Base-by-base conservation (phyloP, 1,140 invertebrate genomes). In the Hesperophylax magnus region DNA sequence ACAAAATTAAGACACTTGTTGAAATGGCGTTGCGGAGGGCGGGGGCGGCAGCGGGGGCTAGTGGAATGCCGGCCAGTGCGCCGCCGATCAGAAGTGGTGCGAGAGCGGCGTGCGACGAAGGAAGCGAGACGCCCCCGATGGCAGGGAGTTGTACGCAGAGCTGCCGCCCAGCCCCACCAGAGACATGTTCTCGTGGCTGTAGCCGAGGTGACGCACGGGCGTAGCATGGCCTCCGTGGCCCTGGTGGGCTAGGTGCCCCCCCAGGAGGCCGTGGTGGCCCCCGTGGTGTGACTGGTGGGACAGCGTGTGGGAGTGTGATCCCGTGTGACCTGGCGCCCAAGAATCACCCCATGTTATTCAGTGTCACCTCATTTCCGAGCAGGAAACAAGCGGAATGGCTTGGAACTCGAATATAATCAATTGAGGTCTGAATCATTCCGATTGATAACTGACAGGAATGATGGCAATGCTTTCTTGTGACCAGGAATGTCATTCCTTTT, bases 131-230 rank as follows among this genome's bases (percentile, higher is more conserved):
- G 22, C 63, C 52, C 56, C 20, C 9, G 65, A 63, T 3, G 82
- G 82, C 53, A 83, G 71, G 20, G 82, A 79, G 76, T 76, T 72
- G 61, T 83, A 81, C 34, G 76, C 79, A 53, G 53, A 39, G 34
- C 34, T 39, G 8, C 34, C 53, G 67, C 63, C 65, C 63, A 81
- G 69, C 15, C 80, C 82, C 34, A 77, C 60, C 15, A 71, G 61
- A 1, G 80, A 81, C 72, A 84, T 72, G 65, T 80, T 84, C 58
- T 84, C 82, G 71, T 84, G 82, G 60, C 82, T 84, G 71, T 53
- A 72, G 53, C 69, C 69, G 18, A 72, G 52, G 69, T 72, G 34
- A n/a, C 47, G 69, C 69, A 72, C 5, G 20, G 34, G 34, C 4
- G 34, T 39, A 8, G 34, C 34, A 9, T 39, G 34, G 4, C 34